Evolutionary conservation across 2,113 vertebrate species (phyloP), one percentile per base, ranked within the genome.

Genomic region (Eudyptes chrysolophus): DNA sequence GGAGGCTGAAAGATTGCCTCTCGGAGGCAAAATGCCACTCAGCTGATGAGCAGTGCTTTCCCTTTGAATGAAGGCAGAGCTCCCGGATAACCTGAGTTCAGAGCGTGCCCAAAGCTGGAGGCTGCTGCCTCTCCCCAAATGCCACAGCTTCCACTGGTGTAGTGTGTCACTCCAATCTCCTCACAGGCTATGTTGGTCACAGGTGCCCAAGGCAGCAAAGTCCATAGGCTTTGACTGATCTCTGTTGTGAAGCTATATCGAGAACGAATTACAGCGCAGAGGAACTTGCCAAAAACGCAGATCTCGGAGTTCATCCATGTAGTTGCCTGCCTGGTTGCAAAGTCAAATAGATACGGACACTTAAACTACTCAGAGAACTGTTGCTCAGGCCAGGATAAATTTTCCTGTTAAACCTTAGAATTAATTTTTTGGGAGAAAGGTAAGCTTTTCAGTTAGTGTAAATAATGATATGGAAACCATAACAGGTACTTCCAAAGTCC

Each of bases 281-380:
- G 15, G 42, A 44, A 44, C 29, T 15, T 76, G 54, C 51, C 55
- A 62, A 64, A 84, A 86, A 21, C 2, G 3, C 51, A 68, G 8
- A 6, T 48, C 11, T 12, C 5, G 0, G 55, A 64, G n/a, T 11
- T 48, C 11, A 14, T 58, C 38, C 1, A 0, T 20, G 20, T 22
- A 14, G 34, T 19, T 76, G 11, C 7, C 51, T 65, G 2, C 4
- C 9, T 15, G 15, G 16, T 4, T 75, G 42, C 30, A 44, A 72
- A 77, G 17, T 51, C 46, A 42, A 10, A 42, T 27, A 49, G 11
- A 79, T 9, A 30, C 61, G 25, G 26, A 40, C 2, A 6, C 8
- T 42, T 49, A 9, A 22, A 34, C 26, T 61, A 5, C 9, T 54
- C 4, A 2, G 57, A 48, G 62, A 68, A 30, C 51, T 44, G 21